Evolutionary conservation across 2,113 vertebrate species (phyloP), one percentile per base, ranked within the genome.

Genomic region (Phoenicopterus ruber): DNA sequence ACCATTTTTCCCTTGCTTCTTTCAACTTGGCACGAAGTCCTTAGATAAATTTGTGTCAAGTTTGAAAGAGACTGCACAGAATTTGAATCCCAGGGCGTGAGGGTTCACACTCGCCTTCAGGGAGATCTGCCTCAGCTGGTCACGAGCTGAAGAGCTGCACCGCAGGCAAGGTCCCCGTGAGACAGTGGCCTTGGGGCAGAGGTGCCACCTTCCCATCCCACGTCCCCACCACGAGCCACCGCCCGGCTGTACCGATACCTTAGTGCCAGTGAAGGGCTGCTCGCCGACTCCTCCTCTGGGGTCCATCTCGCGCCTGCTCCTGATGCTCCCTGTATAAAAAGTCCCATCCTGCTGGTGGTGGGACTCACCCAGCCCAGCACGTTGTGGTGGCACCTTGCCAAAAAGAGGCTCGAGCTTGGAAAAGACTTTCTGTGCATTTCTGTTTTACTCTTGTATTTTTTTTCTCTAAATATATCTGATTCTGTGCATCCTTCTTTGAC

Each of bases 31-130:
- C 44, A 1, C 0, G 0, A 40, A 29, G 16, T 20, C 55, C 61
- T 57, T 4, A 3, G 13, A 28, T 28, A 31, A 34, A 61, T 12
- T 28, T 32, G 10, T 22, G n/a, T 17, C 11, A 66, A 6, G 8
- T 40, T 46, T 20, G 20, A 29, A 24, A 61, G 72, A 66, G 5
- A 16, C 61, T 21, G 36, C 7, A 0, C 16, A 22, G 15, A 7
- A 14, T 32, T 17, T 29, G 79, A 66, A 57, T 58, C 3, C 0
- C 14, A 4, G 72, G 34, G 13, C 0, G 2, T 2, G 52, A n/a
- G 46, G 46, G 40, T 36, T 49, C 2, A 0, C 1, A 0, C 24
- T 46, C 1, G 1, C 49, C 57, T 22, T 42, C 21, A 24, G 55
- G 55, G 28, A 54, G 16, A 25, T 54, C 8, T 61, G 13, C 19